Percentiles rank a stretch among this genome's conserved stretches.
phyloP scores from a whole-genome alignment of 2,888 invertebrate species.

The Drosophila mettleri region DNA sequence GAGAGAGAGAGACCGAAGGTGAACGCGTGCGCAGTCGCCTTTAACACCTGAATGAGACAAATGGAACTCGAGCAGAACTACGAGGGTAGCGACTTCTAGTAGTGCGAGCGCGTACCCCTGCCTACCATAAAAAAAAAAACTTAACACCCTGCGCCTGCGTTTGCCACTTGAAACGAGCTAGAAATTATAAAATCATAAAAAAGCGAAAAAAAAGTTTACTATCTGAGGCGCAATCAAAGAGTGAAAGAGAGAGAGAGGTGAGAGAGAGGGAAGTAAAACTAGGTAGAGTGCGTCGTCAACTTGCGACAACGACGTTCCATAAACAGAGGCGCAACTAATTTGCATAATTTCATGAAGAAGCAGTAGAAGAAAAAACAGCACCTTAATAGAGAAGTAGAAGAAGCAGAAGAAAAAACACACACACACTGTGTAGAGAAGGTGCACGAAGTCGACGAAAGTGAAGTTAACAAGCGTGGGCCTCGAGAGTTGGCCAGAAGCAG shows the following conservation, averaged over 20 bases:
- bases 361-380: conserved; percentile 20
- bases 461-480: conserved; percentile 66
- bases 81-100: conserved; percentile 8
- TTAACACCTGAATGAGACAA: conserved; percentile 70
- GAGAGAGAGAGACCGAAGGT: conserved; percentile 14
- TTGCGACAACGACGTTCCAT: conserved; percentile 40
- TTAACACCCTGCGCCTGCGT: conserved; percentile 14
- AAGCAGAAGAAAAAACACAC: conserved; percentile 27
- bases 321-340: conserved; percentile 69
- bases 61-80: conserved; percentile 38
- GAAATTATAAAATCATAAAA: conserved; percentile 79
- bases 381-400: conserved; percentile 27
- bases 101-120: conserved; percentile 5
- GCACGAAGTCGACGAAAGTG: conserved; percentile 67
- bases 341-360: conserved; percentile 66
- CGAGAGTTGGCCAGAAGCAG: conserved; percentile 53
- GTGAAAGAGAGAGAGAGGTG: conserved; percentile 17
- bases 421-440: conserved; percentile 10
- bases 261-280: conserved; percentile 42
- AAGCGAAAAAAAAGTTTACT: conserved; percentile 28
- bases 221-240: conserved; percentile 38
- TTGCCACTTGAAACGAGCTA: conserved; percentile 63
- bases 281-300: conserved; percentile 54
- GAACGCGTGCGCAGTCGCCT: conserved; percentile 69
- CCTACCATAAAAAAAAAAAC: not conserved